Conservation (phyloP, 2,113 vertebrate species). For the Bos indicus region DNA sequence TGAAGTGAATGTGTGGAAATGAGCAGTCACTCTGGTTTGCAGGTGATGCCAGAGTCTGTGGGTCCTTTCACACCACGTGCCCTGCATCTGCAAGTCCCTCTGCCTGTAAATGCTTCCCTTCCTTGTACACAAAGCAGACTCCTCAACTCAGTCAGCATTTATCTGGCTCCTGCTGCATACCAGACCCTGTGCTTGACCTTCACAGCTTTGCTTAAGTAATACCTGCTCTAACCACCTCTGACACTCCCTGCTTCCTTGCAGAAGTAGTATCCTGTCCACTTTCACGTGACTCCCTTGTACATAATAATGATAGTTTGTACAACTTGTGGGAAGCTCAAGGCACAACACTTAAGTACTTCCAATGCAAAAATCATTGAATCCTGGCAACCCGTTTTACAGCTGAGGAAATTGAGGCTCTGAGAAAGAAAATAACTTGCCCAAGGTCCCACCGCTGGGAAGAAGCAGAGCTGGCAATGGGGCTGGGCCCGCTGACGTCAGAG, state of each 20-base stretch:
- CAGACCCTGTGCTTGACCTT: neutral
- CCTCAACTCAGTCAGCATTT: neutral
- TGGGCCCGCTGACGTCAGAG: neutral
- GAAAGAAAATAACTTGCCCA: neutral
- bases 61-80: neutral
- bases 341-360: neutral
- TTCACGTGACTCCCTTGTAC: neutral
- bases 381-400: neutral
- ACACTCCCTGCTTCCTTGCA: neutral
- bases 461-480: neutral
- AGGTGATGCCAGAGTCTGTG: neutral
- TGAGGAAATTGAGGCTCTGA: neutral
- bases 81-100: neutral
- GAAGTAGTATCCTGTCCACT: neutral
- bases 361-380: neutral
- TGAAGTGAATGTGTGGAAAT: slow-evolving; percentile 3
- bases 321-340: neutral
- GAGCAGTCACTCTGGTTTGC: neutral
- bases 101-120: neutral
- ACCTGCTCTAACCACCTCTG: neutral
- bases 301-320: neutral
- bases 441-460: neutral
- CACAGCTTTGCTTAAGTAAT: neutral
- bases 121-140: neutral
- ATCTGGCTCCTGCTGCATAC: neutral